Evolutionary conservation across 1,140 invertebrate species (phyloP), one percentile per base, ranked within the genome.

Genomic region (Triops longicaudatus): DNA sequence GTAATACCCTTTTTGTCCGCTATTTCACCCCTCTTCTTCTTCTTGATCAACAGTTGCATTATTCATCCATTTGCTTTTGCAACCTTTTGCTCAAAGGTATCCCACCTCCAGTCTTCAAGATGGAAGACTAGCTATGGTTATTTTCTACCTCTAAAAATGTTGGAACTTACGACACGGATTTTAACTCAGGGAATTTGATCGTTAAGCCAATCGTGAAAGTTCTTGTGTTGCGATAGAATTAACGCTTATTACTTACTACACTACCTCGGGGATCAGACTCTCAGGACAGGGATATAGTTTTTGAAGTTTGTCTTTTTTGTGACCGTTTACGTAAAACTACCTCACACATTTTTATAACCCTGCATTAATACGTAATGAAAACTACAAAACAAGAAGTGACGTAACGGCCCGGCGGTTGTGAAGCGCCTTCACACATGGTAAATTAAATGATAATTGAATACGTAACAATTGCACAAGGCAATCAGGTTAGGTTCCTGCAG

Each of bases 391-490:
- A n/a, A 37, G 14, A 63, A 63, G 50, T 63, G 17, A 63, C 50
- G 50, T 63, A 63, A 63, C 50, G 50, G 50, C 50, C 50, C n/a
- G 4, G 50, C 50, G 50, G 50, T 63, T 63, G 50, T 63, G n/a
- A 63, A 9, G 50, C 50, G 22, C 50, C n/a, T 63, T 63, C 50
- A 63, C 50, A 63, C 50, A 63, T 17, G 22, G 31, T 37, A 37
- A 37, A 37, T 37, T 37, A n/a, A 63, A 63, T 63, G 50, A 63
- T n/a, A 63, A 63, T n/a, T 63, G 50, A 63, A 63, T 63, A 63
- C 50, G 50, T 63, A 63, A 22, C 50, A 63, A 63, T 63, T 63
- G 50, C 50, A 63, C 50, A 63, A 63, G 50, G 50, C 50, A 63
- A 63, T 63, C 50, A 63, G 50, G 50, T 63, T 63, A 6, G 17